Conservation (phyloP, 37 sponge, comb jelly and placozoan genomes). For the Chondrilla cf. caribensis region DNA sequence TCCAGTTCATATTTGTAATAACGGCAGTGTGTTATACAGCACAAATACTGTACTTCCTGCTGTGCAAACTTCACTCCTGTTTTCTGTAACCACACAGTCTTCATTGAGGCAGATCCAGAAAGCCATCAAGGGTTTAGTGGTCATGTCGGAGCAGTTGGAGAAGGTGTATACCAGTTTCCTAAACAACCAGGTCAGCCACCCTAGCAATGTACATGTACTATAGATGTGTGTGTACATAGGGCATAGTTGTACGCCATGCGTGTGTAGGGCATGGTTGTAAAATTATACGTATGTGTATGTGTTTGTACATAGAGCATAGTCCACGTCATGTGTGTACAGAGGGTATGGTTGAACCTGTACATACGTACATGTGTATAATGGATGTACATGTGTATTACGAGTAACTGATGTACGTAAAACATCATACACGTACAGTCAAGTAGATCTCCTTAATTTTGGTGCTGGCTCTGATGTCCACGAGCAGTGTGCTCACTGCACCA, state of each 20-base stretch:
- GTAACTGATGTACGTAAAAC: too few species aligned
- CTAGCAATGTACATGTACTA: background rate
- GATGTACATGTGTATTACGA: too few species aligned
- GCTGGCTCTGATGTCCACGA: too few species aligned
- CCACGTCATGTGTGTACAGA: background rate
- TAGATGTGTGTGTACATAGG: background rate
- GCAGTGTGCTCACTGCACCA: too few species aligned
- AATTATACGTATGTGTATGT: background rate
- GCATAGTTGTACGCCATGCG: background rate
- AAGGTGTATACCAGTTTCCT: conserved; percentile 91
- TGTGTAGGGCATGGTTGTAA: background rate
- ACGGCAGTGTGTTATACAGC: too few species aligned
- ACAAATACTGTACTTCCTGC: too few species aligned
- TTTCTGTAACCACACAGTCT: too few species aligned
- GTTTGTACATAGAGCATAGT: background rate
- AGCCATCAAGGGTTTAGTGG: conserved; percentile 98
- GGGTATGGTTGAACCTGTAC: background rate
- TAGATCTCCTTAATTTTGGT: too few species aligned
- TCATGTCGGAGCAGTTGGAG: conserved; percentile 97
- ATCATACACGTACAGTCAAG: too few species aligned
- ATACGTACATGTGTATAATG: too few species aligned
- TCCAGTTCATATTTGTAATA: too few species aligned
- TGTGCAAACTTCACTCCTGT: too few species aligned
- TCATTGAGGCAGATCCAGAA: conserved; percentile 89
- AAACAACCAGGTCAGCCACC: conserved; percentile 60